Evolutionary conservation across 2,113 vertebrate genomes (phyloP), one percentile per base, ranked within the genome.

Genomic region (Dolichallabes microphthalmus): DNA sequence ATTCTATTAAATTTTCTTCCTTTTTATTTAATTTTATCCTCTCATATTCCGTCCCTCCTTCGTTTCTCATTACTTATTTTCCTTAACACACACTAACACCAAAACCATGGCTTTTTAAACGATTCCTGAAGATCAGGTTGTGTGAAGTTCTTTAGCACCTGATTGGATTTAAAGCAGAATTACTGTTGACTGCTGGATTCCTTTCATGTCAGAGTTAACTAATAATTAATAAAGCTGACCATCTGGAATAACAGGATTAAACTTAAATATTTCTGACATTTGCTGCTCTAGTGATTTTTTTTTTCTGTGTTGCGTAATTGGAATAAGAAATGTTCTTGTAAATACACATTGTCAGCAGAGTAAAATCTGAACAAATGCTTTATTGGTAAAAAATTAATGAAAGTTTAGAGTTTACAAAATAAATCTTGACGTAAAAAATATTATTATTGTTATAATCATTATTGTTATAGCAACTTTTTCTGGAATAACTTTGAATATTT

Each of bases 141-240:
- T 91, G 91, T 92, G 92, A 91, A 92, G 91, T 89, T 92, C 90
- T 90, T 83, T 53, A 84, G 90, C 85, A 75, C 89, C 90, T 69
- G 22, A 74, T 91, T 89, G 86, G 86, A 88, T 89, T 89, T 85
- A 86, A 89, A 75, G 88, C 87, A 91, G 75, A 84, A 86, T 85
- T 55, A 83, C n/a, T n/a, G n/a, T n/a, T n/a, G 83, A 85, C 82
- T 45, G 58, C 78, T 92, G 89, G 84, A 87, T 85, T 82, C 91
- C 89, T 89, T 91, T 90, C 93, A 92, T 92, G 88, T 87, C 92
- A 90, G 35, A 91, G 93, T 93, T 94, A 92, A 91, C 87, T 86
- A 89, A 88, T 92, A 58, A 86, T 88, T 88, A 87, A 86, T 80
- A 92, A 93, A 92, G 92, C 90, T 93, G 92, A 94, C 91, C 90